Conservation (phyloP, 1,140 invertebrate genomes). For the Hypsibius dujardini region DNA sequence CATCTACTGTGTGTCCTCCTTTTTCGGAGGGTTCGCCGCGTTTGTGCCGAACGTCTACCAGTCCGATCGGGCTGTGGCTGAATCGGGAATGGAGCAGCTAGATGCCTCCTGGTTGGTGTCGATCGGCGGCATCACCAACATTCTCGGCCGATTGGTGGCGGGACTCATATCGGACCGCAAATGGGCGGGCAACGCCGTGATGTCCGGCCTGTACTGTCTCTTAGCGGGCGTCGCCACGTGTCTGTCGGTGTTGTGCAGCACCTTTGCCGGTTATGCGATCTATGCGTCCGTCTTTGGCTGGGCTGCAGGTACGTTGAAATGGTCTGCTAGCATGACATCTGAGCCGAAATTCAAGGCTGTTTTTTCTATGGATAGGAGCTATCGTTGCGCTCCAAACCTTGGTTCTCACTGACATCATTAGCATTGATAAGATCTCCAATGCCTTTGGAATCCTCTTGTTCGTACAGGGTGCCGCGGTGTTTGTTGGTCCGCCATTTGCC, state of each 20-base stretch:
- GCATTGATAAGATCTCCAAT: neutral
- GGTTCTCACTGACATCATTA: neutral
- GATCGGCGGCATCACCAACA: neutral
- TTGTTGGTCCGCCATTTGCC: constrained; percentile 1
- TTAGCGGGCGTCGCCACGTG: neutral
- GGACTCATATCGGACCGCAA: neutral
- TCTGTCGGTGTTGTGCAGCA: neutral
- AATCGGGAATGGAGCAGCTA: neutral
- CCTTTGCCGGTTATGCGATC: neutral
- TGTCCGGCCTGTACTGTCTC: neutral
- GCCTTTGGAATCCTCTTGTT: neutral
- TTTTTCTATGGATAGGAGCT: neutral
- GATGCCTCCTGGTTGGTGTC: neutral
- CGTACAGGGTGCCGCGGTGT: neutral
- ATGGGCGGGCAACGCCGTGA: neutral
- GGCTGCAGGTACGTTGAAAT: neutral
- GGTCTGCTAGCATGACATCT: neutral
- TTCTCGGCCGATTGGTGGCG: neutral
- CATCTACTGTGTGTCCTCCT: neutral
- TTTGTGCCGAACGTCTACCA: neutral
- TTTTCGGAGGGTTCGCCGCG: neutral
- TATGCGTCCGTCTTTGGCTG: neutral
- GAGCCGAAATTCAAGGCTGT: neutral
- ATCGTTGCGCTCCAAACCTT: too few species aligned
- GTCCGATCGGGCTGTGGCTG: neutral